phyloP scores from a whole-genome alignment of 2,888 invertebrate species.

The Euphydryas editha region DNA sequence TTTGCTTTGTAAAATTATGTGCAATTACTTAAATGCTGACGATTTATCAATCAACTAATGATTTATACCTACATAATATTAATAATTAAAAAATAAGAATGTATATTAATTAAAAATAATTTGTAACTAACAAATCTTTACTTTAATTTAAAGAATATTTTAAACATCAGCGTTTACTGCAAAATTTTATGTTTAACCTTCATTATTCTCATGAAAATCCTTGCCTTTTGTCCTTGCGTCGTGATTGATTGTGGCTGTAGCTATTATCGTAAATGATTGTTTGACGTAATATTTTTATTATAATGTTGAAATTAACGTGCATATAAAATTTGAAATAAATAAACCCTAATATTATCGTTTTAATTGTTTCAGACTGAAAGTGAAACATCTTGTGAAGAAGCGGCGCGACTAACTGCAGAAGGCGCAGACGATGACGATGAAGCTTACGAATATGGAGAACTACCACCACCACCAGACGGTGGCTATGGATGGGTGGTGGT shows the following conservation, averaged over 20 bases:
- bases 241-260: constrained; percentile 28
- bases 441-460: constrained; percentile 87
- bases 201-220: constrained; percentile 20
- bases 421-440: constrained; percentile 86
- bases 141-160: too few relatives aligned
- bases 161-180: background rate
- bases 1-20: too few relatives aligned
- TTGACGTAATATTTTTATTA: constrained; percentile 12
- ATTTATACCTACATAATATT: too few relatives aligned
- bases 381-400: constrained; percentile 93
- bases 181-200: constrained; percentile 6
- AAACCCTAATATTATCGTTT: background rate
- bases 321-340: constrained; percentile 5
- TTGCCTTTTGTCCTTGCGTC: constrained; percentile 21
- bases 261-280: constrained; percentile 8
- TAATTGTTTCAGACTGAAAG: constrained; percentile 89
- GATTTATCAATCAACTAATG: too few relatives aligned
- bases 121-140: too few relatives aligned
- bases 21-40: too few relatives aligned
- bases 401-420: constrained; percentile 89
- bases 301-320: constrained; percentile 9
- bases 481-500: constrained; percentile 98
- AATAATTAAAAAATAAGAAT: too few relatives aligned
- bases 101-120: too few relatives aligned
- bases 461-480: constrained; percentile 94